Conservation (phyloP, 2,113 vertebrate genomes). For the Ailuropoda melanoleuca region DNA sequence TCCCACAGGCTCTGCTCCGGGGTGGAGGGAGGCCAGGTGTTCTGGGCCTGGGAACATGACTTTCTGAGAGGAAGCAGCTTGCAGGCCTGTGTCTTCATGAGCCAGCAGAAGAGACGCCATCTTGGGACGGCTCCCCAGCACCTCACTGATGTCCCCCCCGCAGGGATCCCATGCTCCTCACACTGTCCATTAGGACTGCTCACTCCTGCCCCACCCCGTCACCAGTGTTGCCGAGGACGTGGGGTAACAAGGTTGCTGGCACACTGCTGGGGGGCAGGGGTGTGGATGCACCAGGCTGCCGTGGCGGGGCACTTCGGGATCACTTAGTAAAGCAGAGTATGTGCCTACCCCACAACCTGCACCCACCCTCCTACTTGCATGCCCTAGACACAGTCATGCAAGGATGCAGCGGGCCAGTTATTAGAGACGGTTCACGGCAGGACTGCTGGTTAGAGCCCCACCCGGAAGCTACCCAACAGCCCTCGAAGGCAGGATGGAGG, state of each 20-base stretch:
- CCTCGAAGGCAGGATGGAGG: not conserved
- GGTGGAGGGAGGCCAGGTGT: not conserved
- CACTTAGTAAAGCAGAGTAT: not conserved
- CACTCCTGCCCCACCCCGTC: not conserved
- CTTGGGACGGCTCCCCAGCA: not conserved
- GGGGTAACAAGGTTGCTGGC: not conserved
- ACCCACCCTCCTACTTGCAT: accelerated
- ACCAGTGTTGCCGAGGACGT: accelerated
- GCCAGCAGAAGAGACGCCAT: not conserved
- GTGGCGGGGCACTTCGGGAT: accelerated
- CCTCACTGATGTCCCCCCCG: not conserved
- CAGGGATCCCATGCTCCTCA: not conserved
- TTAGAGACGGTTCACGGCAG: accelerated
- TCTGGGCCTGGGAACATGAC: not conserved
- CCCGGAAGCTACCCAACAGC: not conserved
- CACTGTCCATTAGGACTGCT: not conserved
- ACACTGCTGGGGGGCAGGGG: no score
- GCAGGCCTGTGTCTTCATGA: not conserved
- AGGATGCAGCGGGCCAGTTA: not conserved
- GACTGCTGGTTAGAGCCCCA: not conserved
- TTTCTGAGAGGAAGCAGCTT: not conserved
- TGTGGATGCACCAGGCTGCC: not conserved
- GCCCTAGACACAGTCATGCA: not conserved
- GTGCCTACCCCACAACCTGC: not conserved
- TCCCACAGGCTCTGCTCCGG: not conserved